Base-by-base conservation (phyloP, 1,140 invertebrate species). In the Drosophila subpulchrella region DNA sequence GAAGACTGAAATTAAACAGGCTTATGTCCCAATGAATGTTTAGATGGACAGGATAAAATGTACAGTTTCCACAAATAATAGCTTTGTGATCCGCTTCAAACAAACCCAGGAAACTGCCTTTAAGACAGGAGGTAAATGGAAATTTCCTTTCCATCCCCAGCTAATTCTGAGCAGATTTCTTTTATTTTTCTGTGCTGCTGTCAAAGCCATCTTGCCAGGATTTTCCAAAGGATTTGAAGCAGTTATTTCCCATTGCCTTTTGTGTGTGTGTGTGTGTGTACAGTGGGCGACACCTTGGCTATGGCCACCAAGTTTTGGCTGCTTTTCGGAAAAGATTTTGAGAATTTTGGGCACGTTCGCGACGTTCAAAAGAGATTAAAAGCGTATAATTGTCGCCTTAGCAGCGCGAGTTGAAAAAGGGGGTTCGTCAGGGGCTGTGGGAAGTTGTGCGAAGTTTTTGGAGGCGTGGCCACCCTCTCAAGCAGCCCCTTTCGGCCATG, bases 341-440 rank as follows among this genome's bases (percentile, higher is more conserved):
- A 81, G 72, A 90, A 88, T 88, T 88, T 89, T 89, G 84, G 81
- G 84, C 84, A 89, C 84, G 84, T 89, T 85, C 78, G 74, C 85
- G 84, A 89, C 84, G 84, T 89, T 89, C 84, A 89, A 89, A 89
- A 89, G 84, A 89, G 85, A 89, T 89, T 89, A 89, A 89, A 89
- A 89, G 84, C 84, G 84, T 89, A 89, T 89, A 89, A 89, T 89
- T 89, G 84, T 89, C 84, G 84, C 84, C 84, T 89, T 89, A 90
- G 84, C 80, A 89, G 75, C 63, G 61, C 10, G 44, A 51, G 20
- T 56, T 15, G 46, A 4, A 15, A 17, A 17, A 38, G 8, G 51
- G 44, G 42, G 8, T 11, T 20, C 42, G 54, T 61, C 67, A 68
- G 13, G 30, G 38, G 34, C 27, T n/a, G 13, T n/a, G 63, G 44